Conservation (phyloP, 2,888 invertebrate species). For the Griposia aprilina region DNA sequence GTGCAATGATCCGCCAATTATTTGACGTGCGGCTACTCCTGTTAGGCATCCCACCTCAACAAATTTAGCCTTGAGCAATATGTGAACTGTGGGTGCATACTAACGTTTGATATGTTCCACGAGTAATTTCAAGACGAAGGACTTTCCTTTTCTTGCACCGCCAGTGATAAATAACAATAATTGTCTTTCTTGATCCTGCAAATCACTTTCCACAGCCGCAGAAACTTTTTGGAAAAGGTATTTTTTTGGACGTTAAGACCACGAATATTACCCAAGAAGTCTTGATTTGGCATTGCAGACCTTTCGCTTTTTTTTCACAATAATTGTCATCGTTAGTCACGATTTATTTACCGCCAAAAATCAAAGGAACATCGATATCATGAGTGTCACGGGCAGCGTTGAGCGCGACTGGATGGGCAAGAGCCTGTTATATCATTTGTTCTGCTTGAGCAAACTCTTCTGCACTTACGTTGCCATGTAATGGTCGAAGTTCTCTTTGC, state of each 20-base stretch:
- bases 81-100: too few relatives aligned
- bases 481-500: neutral
- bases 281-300: neutral
- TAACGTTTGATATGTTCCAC: too few relatives aligned
- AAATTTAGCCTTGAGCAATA: too few relatives aligned
- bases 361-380: neutral
- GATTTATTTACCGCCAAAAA: neutral
- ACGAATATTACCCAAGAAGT: neutral
- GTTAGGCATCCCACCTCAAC: too few relatives aligned
- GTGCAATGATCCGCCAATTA: too few relatives aligned
- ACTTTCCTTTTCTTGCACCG: too few relatives aligned
- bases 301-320: neutral
- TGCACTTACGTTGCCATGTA: neutral
- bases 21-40: too few relatives aligned
- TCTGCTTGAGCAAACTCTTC: conserved; percentile 18
- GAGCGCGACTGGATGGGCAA: conserved; percentile 10
- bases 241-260: neutral
- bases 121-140: too few relatives aligned
- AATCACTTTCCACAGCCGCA: neutral
- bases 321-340: neutral
- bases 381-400: neutral
- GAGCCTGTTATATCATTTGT: conserved; percentile 10
- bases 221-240: conserved; percentile 8
- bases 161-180: neutral
- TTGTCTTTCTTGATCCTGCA: neutral